Evolutionary conservation across 2,888 invertebrate genomes (phyloP), one percentile per base, ranked within the genome.

Genomic region (Operophtera brumata): DNA sequence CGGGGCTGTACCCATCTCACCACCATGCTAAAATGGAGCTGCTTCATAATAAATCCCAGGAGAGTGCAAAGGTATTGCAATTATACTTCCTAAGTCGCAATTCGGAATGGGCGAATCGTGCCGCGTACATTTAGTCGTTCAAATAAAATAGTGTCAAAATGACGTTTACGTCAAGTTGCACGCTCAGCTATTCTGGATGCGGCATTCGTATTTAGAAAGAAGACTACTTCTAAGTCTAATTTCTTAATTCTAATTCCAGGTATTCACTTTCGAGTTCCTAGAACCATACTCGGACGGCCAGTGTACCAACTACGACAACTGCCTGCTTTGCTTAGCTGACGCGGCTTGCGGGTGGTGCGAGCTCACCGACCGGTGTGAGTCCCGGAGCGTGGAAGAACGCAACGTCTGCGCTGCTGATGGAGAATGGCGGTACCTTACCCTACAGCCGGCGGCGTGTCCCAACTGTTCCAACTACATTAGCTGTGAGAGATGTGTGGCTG

Each of bases 281-380:
- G 97, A 98, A 77, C 97, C 97, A 0, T 97, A 94, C 80, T 95
- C 94, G 49, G 94, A 94, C 54, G 96, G 96, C 0, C 91, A 94
- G 26, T 97, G 97, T 74, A 83, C 89, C 0, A 91, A 92, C 47
- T 96, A 97, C 79, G 93, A 91, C 62, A 97, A 96, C 81, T 98
- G 98, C 72, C 86, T 97, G 30, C 93, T 96, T 59, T 98, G 98
- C 75, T 87, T 98, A 48, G 94, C 95, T 0, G 97, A 98, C 81
- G 94, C 96, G 0, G 92, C 94, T 11, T 98, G 98, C 75, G 97
- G 97, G 1, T 98, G 98, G 98, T 98, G 98, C 76, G 95, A 96
- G 59, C 77, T 94, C 8, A 94, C 92, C n/a, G 87, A 92, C 61
- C 89, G 91, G 43, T 96, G 96, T 77, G 91, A 96, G 63, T 86